Percentiles rank a stretch among this genome's conserved stretches.
phyloP scores from a whole-genome alignment of 2,888 invertebrate genomes.

The Acanthococcus lagerstroemiae region DNA sequence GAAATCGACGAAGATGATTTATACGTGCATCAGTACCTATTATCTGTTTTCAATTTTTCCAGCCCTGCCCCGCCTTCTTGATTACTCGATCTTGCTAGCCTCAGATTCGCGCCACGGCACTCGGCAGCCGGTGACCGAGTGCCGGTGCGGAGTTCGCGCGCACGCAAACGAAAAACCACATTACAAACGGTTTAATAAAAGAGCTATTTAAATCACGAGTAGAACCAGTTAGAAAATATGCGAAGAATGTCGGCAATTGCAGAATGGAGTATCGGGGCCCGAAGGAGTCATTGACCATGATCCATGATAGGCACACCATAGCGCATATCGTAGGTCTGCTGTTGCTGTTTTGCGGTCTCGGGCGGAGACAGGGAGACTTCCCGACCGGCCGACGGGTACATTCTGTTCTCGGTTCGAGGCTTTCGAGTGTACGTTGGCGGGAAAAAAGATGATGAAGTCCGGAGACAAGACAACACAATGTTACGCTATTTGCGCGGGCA shows the following conservation, averaged over 20 bases:
- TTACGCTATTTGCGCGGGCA: no score
- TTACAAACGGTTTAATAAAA: not conserved
- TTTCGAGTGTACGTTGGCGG: no score
- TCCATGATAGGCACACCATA: not conserved
- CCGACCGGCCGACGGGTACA: no score
- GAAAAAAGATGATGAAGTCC: not conserved
- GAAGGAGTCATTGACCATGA: conserved; percentile 16
- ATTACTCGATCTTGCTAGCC: no score
- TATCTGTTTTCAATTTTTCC: no score
- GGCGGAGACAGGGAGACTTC: not conserved
- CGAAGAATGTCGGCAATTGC: conserved; percentile 11
- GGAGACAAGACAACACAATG: not conserved
- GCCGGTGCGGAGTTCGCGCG: not conserved
- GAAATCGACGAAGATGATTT: no score
- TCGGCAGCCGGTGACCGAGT: not conserved
- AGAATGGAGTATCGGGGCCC: not conserved
- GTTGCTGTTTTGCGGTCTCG: not conserved
- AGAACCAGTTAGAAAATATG: conserved; percentile 23
- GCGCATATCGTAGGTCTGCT: not conserved
- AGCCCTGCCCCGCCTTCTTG: no score
- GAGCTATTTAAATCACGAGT: not conserved
- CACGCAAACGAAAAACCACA: not conserved
- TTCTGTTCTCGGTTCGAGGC: no score
- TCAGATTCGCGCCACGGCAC: no score
- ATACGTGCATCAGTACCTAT: no score